Evolutionary conservation across 2,888 invertebrate genomes (phyloP).

Genomic region (Bombylius discolor): DNA sequence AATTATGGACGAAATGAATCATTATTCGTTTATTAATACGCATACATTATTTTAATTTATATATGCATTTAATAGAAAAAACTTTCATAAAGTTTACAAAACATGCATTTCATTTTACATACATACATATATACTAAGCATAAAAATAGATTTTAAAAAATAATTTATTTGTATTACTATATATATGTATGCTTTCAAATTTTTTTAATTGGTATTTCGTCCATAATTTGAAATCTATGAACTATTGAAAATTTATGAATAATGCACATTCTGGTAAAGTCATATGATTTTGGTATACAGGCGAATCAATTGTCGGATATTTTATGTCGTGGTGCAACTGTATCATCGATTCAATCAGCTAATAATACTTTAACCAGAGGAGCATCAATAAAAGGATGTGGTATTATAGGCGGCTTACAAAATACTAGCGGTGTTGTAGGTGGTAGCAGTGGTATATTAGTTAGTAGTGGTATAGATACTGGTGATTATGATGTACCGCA

Average conservation of each 20-base stretch:
- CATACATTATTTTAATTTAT: no score
- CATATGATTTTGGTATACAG: conserved; percentile 38
- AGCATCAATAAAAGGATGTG: conserved; percentile 30
- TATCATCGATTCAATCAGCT: conserved; percentile 38
- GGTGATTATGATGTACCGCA: conserved; percentile 38
- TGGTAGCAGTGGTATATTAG: conserved; percentile 31
- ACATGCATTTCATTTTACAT: no score
- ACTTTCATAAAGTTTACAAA: no score
- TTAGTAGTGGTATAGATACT: conserved; percentile 33
- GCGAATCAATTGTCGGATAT: conserved; percentile 39
- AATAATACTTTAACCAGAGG: conserved; percentile 37
- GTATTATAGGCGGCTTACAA: conserved; percentile 14
- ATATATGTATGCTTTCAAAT: no score
- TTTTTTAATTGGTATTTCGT: conserved; percentile 10
- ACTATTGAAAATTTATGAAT: conserved; percentile 6
- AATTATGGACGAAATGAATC: conserved; percentile 14
- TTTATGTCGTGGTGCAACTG: conserved; percentile 37
- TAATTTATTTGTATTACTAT: no score
- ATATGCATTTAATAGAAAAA: no score
- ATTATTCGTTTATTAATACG: no score
- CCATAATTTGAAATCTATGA: conserved; percentile 12
- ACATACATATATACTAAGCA: no score
- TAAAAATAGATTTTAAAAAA: no score
- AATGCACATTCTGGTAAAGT: conserved; percentile 22
- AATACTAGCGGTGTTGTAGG: conserved; percentile 18